Base-by-base conservation (phyloP, 2,113 vertebrate species). In the Silurus meridionalis region DNA sequence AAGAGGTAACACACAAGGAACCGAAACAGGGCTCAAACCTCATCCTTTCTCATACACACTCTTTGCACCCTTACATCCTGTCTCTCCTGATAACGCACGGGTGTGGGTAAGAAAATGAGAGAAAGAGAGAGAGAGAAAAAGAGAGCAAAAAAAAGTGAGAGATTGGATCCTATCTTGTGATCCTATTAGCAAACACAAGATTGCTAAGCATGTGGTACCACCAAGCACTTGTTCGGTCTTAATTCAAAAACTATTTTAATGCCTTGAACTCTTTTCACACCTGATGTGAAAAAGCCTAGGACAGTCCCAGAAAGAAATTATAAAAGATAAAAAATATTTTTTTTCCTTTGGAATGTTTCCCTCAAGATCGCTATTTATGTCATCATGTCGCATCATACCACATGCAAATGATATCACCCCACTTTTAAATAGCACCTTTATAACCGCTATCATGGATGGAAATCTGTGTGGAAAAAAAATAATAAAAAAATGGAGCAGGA, bases 151-250 rank as follows among this genome's bases (percentile, higher is more conserved):
- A 37, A 60, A 53, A 69, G n/a, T 46, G 13, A 86, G 57, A 83
- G 48, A 55, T 83, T 86, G 55, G 79, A 86, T 86, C 57, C 37
- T 82, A 86, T 86, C 53, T 88, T 80, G 72, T 88, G 87, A 86
- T 86, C 87, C 80, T 86, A 64, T 88, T 83, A 74, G 81, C 83
- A 86, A 86, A 83, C 87, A 86, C 23, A 63, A 50, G 66, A 83
- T 80, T 83, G 58, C 69, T 83, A 77, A 66, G 80, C 57, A 82
- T 8, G 17, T 69, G 67, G 75, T 61, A 67, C 77, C 77, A 67
- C 75, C 77, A 84, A 60, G 85, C 37, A 81, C 82, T 81, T 25
- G 74, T 72, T 57, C 23, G 37, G 64, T 58, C 80, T 72, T 50
- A 57, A 23, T 21, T 2, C 81, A 75, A 67, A 50, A 66, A 82